Conservation (phyloP, 2,888 invertebrate genomes). For the Caenorhabditis becei region DNA sequence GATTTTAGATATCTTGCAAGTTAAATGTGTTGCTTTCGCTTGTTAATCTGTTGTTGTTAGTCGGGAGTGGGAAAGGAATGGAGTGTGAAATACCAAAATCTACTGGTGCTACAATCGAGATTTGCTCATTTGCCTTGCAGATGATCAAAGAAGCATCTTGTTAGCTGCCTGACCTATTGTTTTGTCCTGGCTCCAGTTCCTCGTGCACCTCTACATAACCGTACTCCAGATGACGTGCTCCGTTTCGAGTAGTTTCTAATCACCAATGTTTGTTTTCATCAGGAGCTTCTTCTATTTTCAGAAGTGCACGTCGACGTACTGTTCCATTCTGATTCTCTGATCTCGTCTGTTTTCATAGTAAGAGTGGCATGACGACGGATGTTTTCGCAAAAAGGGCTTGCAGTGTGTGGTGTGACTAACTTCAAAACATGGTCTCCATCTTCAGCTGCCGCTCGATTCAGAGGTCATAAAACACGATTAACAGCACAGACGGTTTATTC, state of each 20-base stretch:
- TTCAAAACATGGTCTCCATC: background rate
- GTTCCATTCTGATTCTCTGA: background rate
- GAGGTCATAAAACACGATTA: background rate
- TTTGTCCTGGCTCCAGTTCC: background rate
- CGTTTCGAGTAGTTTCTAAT: background rate
- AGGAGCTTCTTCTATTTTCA: background rate
- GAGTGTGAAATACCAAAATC: too few relatives aligned
- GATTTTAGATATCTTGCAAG: background rate
- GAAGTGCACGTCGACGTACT: background rate
- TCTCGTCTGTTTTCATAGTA: background rate
- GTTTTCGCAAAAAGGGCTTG: background rate
- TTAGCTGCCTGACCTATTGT: background rate
- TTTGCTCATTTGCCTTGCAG: too few relatives aligned
- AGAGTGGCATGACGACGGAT: constrained; percentile 5
- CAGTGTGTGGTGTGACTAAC: background rate
- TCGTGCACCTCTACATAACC: background rate
- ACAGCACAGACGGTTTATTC: constrained; percentile 18
- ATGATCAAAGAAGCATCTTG: background rate
- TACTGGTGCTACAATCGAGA: background rate
- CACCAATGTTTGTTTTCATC: background rate
- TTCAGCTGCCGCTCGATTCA: background rate
- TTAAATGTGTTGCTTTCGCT: background rate
- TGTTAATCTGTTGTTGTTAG: background rate
- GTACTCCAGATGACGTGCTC: background rate
- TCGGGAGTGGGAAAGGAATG: too few relatives aligned